Base-by-base conservation (phyloP, 2,888 invertebrate genomes). In the Geotrupes spiniger region DNA sequence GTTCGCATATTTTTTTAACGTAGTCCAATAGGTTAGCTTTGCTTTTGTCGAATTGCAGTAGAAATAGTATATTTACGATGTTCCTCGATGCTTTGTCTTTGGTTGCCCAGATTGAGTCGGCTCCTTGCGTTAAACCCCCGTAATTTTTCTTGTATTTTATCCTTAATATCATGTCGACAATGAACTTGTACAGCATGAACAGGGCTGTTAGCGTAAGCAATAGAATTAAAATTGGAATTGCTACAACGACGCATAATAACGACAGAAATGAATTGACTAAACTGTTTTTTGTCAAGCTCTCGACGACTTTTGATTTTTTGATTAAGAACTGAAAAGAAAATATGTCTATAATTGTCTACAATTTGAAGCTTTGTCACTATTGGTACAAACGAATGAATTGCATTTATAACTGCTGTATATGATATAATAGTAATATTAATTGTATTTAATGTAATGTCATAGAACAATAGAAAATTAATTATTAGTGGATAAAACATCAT, bases 21-120 rank as follows among this genome's bases (percentile, higher is more conserved):
- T 21, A 43, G 9, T 9, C 8, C 33, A 25, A 21, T 36, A 43
- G 21, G 12, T 43, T 21, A n/a, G 11, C 16, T 1, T 16, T 9
- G 15, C 9, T 5, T 12, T 33, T 36, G 8, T 42, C 17, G 6
- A 36, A 33, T 17, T 36, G 10, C 17, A 43, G 17, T 33, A 43
- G 9, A 8, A 43, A 36, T 16, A 36, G 4, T 9, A 36, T 10
- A 21, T 25, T 43, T 33, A 43, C 33, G 14, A 43, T 11, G 10
- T 33, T 33, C 21, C 36, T 36, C 36, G 36, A 36, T 2, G 14
- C 11, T 2, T 43, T 6, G 11, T 43, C 43, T 25, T 25, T 14
- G 26, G 12, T 25, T 1, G 21, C 29, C 43, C 43, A 43, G 8
- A 43, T 9, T 14, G 14, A 17, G 21, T 43, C 43, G 2, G 43